A percentile compares a stretch with the other conserved stretches of the same genome.
Evolutionary conservation across 2,888 invertebrate species (phyloP).

Genomic region (Epinotia brunnichana): DNA sequence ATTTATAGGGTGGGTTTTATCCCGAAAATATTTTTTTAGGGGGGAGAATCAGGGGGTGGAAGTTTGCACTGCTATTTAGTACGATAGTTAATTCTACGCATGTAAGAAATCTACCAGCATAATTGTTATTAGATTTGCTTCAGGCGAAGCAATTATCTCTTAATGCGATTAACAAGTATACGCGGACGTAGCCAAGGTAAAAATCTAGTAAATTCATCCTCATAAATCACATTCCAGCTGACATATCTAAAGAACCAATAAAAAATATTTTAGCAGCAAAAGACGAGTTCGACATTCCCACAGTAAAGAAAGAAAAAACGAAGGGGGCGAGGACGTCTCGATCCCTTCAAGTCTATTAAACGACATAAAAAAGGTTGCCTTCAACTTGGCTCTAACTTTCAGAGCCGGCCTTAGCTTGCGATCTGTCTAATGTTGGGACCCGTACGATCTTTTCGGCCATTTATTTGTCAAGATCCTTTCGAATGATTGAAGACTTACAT

Average conservation of each 20-base stretch:
- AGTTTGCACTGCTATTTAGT: too few relatives aligned
- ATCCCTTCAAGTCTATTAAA: slow-evolving; percentile 30
- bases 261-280: slow-evolving; percentile 3
- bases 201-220: not conserved
- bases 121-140: too few relatives aligned
- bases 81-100: too few relatives aligned
- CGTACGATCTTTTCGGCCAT: not conserved
- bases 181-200: too few relatives aligned
- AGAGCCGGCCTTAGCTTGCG: slow-evolving; percentile 11
- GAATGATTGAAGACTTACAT: not conserved
- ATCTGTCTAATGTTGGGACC: not conserved
- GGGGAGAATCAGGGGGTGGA: too few relatives aligned
- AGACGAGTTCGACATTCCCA: slow-evolving; percentile 9
- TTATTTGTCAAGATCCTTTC: not conserved
- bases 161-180: too few relatives aligned
- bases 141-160: too few relatives aligned
- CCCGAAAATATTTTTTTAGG: too few relatives aligned
- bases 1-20: too few relatives aligned
- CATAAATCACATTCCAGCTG: not conserved
- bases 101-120: too few relatives aligned
- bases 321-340: slow-evolving; percentile 29
- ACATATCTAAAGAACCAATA: not conserved
- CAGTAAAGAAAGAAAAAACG: slow-evolving; percentile 22
- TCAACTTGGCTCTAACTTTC: slow-evolving; percentile 19
- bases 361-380: slow-evolving; percentile 36